Percentiles rank a stretch among this genome's conserved stretches.
phyloP scores from a whole-genome alignment of 1,140 invertebrate genomes.

The Gryon sp. region DNA sequence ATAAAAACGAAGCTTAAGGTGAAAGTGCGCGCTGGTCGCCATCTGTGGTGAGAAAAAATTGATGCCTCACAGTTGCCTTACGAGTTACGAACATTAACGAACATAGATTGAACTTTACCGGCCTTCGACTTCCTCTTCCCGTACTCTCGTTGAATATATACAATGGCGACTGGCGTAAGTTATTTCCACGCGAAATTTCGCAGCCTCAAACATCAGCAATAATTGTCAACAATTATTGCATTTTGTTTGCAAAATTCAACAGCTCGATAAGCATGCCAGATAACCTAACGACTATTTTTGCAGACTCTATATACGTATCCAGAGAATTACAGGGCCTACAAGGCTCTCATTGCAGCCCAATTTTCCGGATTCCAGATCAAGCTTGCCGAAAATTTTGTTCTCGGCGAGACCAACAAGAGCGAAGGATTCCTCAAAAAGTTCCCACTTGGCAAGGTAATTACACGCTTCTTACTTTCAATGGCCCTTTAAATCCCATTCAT shows the following conservation, averaged over 20 bases:
- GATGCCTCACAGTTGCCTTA: constrained; percentile 14
- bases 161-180: constrained; percentile 83
- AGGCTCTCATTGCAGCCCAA: constrained; percentile 96
- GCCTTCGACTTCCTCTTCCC: constrained; percentile 78
- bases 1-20: neutral
- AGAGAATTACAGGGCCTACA: constrained; percentile 96
- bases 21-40: neutral
- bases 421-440: constrained; percentile 94
- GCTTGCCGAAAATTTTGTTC: constrained; percentile 91
- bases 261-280: neutral
- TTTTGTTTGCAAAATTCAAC: constrained; percentile 10
- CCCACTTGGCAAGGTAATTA: constrained; percentile 93
- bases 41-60: constrained; percentile 18
- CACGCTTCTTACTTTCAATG: no score
- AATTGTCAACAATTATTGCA: constrained; percentile 17
- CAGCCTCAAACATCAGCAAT: constrained; percentile 74
- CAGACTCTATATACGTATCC: constrained; percentile 98
- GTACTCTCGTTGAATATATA: constrained; percentile 68
- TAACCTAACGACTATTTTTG: constrained; percentile 79
- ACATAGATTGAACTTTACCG: constrained; percentile 68
- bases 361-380: constrained; percentile 94
- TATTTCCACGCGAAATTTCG: constrained; percentile 68
- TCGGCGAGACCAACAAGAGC: constrained; percentile 95
- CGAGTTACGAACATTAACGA: no score
- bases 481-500: no score